A percentile compares a stretch with the other conserved stretches of the same genome.
Conservation (phyloP, 2,888 invertebrate genomes). For the Netelia inedita region DNA sequence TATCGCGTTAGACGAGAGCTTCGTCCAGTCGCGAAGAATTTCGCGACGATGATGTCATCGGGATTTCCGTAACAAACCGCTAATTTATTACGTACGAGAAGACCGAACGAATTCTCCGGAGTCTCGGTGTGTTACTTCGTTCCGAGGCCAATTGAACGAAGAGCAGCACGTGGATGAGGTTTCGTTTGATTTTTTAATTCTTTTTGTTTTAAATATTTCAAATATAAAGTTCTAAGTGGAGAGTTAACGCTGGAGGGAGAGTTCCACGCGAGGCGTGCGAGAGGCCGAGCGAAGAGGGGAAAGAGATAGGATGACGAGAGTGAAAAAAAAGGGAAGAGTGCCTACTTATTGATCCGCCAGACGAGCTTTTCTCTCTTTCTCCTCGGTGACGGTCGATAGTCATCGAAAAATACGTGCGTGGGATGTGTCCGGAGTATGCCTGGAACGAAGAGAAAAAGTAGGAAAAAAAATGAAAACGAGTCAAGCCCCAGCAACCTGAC, state of each 20-base stretch:
- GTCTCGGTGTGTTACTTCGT: too few relatives aligned
- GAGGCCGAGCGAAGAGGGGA: slow-evolving; percentile 28
- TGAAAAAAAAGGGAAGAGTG: slow-evolving; percentile 61
- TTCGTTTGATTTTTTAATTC: too few relatives aligned
- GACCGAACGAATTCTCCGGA: background rate
- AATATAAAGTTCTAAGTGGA: background rate
- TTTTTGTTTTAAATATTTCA: background rate
- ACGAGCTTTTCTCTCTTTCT: slow-evolving; percentile 49
- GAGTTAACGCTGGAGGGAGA: slow-evolving; percentile 26
- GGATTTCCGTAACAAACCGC: background rate
- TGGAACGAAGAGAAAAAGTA: slow-evolving; percentile 22
- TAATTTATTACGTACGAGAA: slow-evolving; percentile 17
- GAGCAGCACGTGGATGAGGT: slow-evolving; percentile 21
- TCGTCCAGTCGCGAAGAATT: slow-evolving; percentile 1
- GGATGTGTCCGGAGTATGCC: slow-evolving; percentile 2
- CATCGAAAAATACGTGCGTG: slow-evolving; percentile 62
- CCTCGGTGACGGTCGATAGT: slow-evolving; percentile 51
- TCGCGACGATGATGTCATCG: slow-evolving; percentile 24
- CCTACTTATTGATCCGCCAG: slow-evolving; percentile 69
- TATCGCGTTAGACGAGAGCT: background rate
- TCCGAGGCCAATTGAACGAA: background rate
- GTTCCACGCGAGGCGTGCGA: slow-evolving; percentile 35
- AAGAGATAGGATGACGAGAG: background rate
- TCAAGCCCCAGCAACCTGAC: background rate
- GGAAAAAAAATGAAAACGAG: background rate